phyloP scores from a whole-genome alignment of 2,113 vertebrate species.

The Tetrao urogallus region DNA sequence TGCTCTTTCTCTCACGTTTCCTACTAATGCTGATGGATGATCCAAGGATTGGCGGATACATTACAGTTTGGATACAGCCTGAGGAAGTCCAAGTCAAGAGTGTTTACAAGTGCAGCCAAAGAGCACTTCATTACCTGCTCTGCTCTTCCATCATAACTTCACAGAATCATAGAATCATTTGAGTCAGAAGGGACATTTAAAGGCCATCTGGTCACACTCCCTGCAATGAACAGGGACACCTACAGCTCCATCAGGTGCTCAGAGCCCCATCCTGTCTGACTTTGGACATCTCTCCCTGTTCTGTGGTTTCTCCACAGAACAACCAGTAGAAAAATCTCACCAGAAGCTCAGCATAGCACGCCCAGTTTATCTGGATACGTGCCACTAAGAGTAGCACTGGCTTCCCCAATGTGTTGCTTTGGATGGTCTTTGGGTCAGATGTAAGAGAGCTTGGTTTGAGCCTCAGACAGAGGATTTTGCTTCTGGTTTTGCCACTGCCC shows the following conservation, averaged over 20 bases:
- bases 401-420: not conserved
- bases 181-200: no score
- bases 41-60: not conserved
- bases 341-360: not conserved
- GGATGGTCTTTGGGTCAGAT: not conserved
- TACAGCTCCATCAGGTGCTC: no score
- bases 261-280: no score
- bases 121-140: not conserved
- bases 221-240: no score
- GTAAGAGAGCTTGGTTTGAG: not conserved
- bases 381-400: not conserved
- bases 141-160: not conserved
- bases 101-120: not conserved
- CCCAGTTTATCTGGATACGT: not conserved
- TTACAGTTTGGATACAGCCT: not conserved
- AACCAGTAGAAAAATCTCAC: not conserved
- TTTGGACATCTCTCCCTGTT: no score
- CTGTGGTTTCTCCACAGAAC: not conserved
- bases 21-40: fast-evolving
- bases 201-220: no score
- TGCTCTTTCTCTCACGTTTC: not conserved
- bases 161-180: no score
- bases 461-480: not conserved
- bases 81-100: not conserved
- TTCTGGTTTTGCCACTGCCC: not conserved